Percentiles rank a stretch among this genome's conserved stretches.
Evolutionary conservation across 2,113 vertebrate genomes (phyloP).

Genomic region (Melanerpes aurifrons): DNA sequence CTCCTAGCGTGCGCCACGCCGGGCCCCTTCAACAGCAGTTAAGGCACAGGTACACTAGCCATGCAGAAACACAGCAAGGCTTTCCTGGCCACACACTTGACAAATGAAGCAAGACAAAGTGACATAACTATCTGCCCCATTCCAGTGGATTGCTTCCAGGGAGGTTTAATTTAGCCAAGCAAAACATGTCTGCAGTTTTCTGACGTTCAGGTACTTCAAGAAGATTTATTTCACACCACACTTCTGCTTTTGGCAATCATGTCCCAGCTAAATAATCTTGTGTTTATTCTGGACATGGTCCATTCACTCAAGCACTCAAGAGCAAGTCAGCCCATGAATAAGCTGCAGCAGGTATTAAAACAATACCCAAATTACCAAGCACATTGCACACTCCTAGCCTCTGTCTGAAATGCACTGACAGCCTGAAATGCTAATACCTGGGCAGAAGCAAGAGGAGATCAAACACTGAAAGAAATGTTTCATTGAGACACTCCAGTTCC

Average conservation of each 20-base stretch:
- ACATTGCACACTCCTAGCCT: not conserved
- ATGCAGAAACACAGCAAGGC: not conserved
- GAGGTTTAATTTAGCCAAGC: conserved; percentile 43
- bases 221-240: conserved; percentile 17
- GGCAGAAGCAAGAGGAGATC: not conserved
- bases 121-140: not conserved
- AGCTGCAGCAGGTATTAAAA: not conserved
- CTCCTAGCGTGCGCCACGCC: not conserved
- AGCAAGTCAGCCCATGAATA: not conserved
- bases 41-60: rapidly evolving
- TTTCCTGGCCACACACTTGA: not conserved
- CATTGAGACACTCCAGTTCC: rapidly evolving
- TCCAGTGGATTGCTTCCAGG: conserved; percentile 2
- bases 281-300: conserved; percentile 42
- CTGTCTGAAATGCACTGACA: not conserved
- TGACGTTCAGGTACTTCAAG: not conserved
- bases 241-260: not conserved
- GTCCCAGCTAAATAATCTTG: not conserved
- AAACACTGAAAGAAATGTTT: not conserved
- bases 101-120: not conserved
- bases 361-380: not conserved
- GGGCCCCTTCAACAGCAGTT: not conserved
- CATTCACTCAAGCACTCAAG: not conserved
- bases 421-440: not conserved
- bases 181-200: conserved; percentile 20